phyloP scores from a whole-genome alignment of 1,140 invertebrate species.

The Bombus superbus region DNA sequence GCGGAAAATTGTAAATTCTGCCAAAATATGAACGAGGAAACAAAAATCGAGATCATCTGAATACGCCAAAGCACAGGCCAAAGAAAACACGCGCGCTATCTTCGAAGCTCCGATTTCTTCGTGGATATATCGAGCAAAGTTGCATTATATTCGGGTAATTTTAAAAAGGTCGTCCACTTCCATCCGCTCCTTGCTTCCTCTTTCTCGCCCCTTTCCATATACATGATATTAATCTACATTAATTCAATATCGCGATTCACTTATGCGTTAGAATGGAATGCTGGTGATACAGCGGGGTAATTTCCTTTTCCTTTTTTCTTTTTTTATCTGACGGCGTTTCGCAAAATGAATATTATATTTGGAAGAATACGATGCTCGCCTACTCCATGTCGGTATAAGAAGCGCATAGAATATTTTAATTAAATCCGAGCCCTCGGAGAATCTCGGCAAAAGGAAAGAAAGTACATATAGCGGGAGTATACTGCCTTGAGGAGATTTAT shows the following conservation, averaged over 20 bases:
- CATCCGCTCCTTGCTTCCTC: not conserved
- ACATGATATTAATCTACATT: slow-evolving; percentile 14
- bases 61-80: not conserved
- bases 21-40: not conserved
- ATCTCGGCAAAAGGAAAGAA: slow-evolving; percentile 45
- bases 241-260: slow-evolving; percentile 16
- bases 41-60: not conserved
- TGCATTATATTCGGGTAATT: not conserved
- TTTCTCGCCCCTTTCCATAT: not conserved
- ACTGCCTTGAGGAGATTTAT: slow-evolving; percentile 56
- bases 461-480: slow-evolving; percentile 35
- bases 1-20: too few species aligned
- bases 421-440: slow-evolving; percentile 57
- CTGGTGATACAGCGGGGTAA: too few species aligned
- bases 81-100: not conserved
- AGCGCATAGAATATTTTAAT: slow-evolving; percentile 61
- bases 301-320: not conserved
- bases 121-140: not conserved
- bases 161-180: not conserved
- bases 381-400: slow-evolving; percentile 48
- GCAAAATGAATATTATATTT: slow-evolving; percentile 55
- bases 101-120: not conserved
- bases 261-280: not conserved
- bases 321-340: slow-evolving; percentile 3
- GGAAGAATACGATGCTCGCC: slow-evolving; percentile 32